Evolutionary conservation across 2,797 vertebrate species (phyloP), one percentile per base, ranked within the genome.

Genomic region (Oreonectes daqikongensis): DNA sequence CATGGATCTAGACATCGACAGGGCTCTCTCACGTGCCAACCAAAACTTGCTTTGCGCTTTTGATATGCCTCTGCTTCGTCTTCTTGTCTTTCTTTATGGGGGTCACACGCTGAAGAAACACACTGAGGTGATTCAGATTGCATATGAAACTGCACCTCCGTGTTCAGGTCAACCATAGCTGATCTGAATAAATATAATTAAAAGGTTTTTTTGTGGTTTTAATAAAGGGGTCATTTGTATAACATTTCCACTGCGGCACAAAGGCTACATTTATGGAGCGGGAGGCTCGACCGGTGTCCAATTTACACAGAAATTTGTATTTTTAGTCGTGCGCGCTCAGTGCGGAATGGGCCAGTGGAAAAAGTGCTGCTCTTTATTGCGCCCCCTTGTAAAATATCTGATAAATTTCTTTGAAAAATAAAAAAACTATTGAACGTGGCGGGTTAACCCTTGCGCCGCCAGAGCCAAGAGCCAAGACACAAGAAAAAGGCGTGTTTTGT

Each of bases 191-290:
- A 97, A 95, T 95, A 95, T 96, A 95, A 96, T 97, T 97, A 96
- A 94, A 94, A 90, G 93, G 90, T 92, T 95, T 96, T 95, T 95
- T 96, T 96, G 96, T 96, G 95, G 94, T 95, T 89, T 95, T 95
- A 96, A 97, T 96, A 97, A 98, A 98, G 95, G 90, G 94, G 90
- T 96, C 94, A 96, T 98, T 97, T 97, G 96, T 98, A 94, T 93
- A 94, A 94, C 95, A 95, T 97, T 96, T 97, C 95, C 95, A 97
- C 92, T 88, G 93, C 86, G 85, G 93, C 91, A 98, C 97, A 98
- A 98, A 97, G 96, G 92, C 86, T 90, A 96, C 96, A 95, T 98
- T 98, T 96, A 97, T 97, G 94, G 92, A 94, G 91, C 79, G 50
- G 87, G 82, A 91, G 91, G 91, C 93, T 93, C 89, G 86, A 93